Conservation (phyloP, 2,888 invertebrate genomes). For the Leuctra nigra region DNA sequence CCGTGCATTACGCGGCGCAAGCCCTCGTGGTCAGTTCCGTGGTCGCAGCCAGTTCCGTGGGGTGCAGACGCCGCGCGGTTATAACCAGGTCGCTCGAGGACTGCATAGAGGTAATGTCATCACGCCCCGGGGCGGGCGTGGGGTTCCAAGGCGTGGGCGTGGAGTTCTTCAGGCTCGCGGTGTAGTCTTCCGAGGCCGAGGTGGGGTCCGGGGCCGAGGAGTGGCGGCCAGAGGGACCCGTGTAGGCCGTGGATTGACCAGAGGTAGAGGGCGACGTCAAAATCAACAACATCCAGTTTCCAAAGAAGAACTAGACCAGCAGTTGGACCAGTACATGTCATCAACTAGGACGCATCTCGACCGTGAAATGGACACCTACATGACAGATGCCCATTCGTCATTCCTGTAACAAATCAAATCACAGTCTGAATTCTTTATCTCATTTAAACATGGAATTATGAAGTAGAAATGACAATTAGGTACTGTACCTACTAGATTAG, state of each 20-base stretch:
- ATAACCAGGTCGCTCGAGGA: neutral
- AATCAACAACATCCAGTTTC: conserved; percentile 37
- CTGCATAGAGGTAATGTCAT: neutral
- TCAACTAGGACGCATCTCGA: conserved; percentile 52
- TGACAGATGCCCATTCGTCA: conserved; percentile 36
- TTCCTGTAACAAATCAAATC: too few species aligned
- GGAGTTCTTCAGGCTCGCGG: neutral
- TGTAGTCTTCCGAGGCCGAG: neutral
- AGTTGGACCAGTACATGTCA: conserved; percentile 66
- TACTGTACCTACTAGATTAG: too few species aligned
- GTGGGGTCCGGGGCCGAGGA: neutral
- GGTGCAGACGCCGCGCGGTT: neutral
- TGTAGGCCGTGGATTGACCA: too few species aligned
- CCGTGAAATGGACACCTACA: conserved; percentile 51
- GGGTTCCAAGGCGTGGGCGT: neutral
- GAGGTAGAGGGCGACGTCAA: conserved; percentile 25
- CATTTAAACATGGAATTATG: too few species aligned
- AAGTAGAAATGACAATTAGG: too few species aligned
- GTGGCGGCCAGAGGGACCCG: neutral
- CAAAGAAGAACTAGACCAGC: conserved; percentile 59
- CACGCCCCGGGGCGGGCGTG: neutral
- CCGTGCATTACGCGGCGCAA: neutral
- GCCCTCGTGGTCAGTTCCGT: neutral
- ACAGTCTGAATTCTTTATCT: too few species aligned
- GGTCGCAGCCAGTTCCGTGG: conserved; percentile 4